These are phyloP conservation scores for Siderastrea radians DNA, from an alignment of 92 coral and sea anemone species.

Conservation along the genomic window DNA sequence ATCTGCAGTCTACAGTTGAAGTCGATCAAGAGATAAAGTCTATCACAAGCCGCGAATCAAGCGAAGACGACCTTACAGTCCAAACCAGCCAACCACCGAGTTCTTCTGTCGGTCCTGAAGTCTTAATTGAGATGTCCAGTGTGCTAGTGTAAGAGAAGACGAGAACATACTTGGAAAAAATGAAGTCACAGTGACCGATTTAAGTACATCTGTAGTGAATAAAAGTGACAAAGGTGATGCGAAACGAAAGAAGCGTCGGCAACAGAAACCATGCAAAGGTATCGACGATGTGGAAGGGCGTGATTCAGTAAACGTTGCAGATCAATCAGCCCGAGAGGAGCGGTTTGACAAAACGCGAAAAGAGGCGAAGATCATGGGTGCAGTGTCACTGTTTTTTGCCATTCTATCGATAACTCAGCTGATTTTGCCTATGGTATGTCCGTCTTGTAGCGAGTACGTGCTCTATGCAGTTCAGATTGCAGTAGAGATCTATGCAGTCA, in stretches of 20 bases:
- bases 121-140: background rate
- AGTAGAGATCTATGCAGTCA: background rate
- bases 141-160: background rate
- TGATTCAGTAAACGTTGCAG: background rate
- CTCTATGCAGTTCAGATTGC: background rate
- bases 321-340: background rate
- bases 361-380: slow-evolving; percentile 11
- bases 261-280: background rate
- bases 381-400: background rate
- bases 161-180: background rate
- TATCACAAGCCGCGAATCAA: too few relatives aligned
- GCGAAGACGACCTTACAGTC: background rate
- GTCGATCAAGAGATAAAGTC: background rate
- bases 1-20: background rate
- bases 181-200: background rate
- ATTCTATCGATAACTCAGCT: background rate
- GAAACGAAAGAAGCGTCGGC: background rate
- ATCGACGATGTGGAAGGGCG: background rate
- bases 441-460: background rate
- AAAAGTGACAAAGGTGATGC: background rate
- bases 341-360: background rate
- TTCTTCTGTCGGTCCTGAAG: background rate
- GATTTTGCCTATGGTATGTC: background rate
- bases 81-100: background rate
- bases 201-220: background rate